A percentile compares a stretch with the other conserved stretches of the same genome.
phyloP scores from a whole-genome alignment of 2,888 invertebrate genomes.

The Meghimatium bilineatum region DNA sequence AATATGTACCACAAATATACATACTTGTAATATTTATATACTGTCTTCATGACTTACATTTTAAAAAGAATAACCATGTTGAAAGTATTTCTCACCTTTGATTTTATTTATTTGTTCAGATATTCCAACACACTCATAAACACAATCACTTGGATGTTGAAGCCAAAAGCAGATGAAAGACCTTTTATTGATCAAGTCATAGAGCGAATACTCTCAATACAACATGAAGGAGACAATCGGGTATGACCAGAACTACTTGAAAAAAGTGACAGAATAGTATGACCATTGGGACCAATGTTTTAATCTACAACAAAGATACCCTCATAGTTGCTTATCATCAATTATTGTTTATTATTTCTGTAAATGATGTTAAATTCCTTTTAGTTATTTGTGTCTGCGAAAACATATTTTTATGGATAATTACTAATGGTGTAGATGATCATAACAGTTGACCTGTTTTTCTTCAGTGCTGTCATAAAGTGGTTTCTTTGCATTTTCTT shows the following conservation, averaged over 20 bases:
- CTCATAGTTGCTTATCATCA: not conserved
- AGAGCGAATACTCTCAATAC: constrained; percentile 73
- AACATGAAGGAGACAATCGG: constrained; percentile 53
- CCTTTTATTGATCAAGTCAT: constrained; percentile 87
- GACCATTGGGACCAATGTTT: not conserved
- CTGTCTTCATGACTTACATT: not conserved
- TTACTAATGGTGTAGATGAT: too few relatives aligned
- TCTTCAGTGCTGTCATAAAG: too few relatives aligned
- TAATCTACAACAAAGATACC: not conserved
- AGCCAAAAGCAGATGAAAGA: constrained; percentile 86
- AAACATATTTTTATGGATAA: too few relatives aligned
- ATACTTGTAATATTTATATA: not conserved
- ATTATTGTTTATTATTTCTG: too few relatives aligned
- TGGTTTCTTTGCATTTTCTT: too few relatives aligned
- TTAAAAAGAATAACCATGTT: not conserved
- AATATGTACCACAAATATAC: too few relatives aligned
- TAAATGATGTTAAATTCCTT: too few relatives aligned
- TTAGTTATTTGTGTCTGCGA: too few relatives aligned
- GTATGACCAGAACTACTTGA: constrained; percentile 50
- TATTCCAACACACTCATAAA: constrained; percentile 83
- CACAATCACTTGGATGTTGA: constrained; percentile 84
- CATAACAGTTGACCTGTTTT: too few relatives aligned
- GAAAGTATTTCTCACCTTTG: not conserved
- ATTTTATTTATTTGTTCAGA: constrained; percentile 52
- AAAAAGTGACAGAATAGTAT: not conserved